phyloP scores from a whole-genome alignment of 2,888 invertebrate species.

The Siphonodentalium dalli region DNA sequence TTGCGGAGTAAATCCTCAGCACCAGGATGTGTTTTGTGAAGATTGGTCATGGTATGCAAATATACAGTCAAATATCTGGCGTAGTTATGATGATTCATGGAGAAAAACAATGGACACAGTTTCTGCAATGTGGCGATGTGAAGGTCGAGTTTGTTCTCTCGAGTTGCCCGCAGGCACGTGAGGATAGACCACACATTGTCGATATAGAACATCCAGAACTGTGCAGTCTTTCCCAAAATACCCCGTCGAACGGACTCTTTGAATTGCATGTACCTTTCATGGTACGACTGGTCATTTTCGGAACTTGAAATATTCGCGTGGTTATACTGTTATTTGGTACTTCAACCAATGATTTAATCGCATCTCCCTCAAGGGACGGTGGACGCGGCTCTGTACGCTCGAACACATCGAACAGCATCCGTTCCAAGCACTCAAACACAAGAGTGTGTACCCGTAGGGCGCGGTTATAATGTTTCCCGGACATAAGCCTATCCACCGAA shows the following conservation, averaged over 20 bases:
- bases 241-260: slow-evolving; percentile 10
- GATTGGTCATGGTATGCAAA: slow-evolving; percentile 16
- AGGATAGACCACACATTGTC: slow-evolving; percentile 17
- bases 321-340: slow-evolving; percentile 2
- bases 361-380: background rate
- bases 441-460: slow-evolving; percentile 20
- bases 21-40: slow-evolving; percentile 20
- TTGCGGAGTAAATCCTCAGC: slow-evolving; percentile 14
- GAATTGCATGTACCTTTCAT: background rate
- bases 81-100: slow-evolving; percentile 23
- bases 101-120: slow-evolving; percentile 13
- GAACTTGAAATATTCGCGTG: background rate
- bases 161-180: slow-evolving; percentile 10
- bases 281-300: background rate
- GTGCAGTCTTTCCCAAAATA: slow-evolving; percentile 17
- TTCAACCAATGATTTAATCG: background rate
- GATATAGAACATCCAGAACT: slow-evolving; percentile 23
- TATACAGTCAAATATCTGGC: slow-evolving; percentile 24
- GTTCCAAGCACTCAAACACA: slow-evolving; percentile 12
- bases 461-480: slow-evolving; percentile 21
- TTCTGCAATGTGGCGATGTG: slow-evolving; percentile 8
- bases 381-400: background rate
- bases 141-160: slow-evolving; percentile 8
- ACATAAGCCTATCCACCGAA: slow-evolving; percentile 14
- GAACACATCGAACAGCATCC: slow-evolving; percentile 2